Evolutionary conservation across 2,113 vertebrate species (phyloP).

Genomic region (Isurus oxyrinchus): DNA sequence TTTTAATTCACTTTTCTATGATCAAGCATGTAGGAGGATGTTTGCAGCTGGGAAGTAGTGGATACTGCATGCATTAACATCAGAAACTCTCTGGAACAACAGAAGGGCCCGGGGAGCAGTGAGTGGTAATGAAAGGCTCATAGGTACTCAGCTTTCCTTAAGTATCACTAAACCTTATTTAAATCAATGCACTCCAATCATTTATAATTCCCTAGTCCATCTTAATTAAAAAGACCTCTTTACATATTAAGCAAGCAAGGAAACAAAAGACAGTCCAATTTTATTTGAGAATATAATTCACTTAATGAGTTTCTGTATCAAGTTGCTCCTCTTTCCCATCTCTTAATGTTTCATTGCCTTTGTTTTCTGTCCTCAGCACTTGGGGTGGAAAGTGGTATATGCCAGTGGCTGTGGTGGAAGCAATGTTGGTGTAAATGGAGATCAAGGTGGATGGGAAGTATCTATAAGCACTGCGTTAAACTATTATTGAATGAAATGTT

Average conservation of each 20-base stretch:
- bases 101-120: neutral
- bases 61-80: constrained; percentile 21
- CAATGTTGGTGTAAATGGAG: neutral
- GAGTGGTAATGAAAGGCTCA: constrained; percentile 20
- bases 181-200: neutral
- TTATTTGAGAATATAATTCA: neutral
- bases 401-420: neutral
- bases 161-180: neutral
- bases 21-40: neutral
- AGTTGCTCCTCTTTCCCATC: neutral
- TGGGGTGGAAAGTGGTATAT: neutral
- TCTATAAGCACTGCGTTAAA: neutral
- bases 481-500: neutral
- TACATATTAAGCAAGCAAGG: constrained; percentile 27
- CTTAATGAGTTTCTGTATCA: constrained; percentile 22
- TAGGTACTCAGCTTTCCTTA: neutral
- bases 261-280: neutral
- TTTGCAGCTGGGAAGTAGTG: neutral
- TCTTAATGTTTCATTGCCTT: neutral
- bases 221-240: constrained; percentile 24
- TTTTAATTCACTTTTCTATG: neutral
- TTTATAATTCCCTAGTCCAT: neutral
- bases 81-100: neutral
- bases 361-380: neutral
- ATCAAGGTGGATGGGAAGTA: neutral